Percentiles rank a stretch among this genome's conserved stretches.
phyloP scores from a whole-genome alignment of 1,140 invertebrate genomes.

The Pseudachorutes palmiensis region DNA sequence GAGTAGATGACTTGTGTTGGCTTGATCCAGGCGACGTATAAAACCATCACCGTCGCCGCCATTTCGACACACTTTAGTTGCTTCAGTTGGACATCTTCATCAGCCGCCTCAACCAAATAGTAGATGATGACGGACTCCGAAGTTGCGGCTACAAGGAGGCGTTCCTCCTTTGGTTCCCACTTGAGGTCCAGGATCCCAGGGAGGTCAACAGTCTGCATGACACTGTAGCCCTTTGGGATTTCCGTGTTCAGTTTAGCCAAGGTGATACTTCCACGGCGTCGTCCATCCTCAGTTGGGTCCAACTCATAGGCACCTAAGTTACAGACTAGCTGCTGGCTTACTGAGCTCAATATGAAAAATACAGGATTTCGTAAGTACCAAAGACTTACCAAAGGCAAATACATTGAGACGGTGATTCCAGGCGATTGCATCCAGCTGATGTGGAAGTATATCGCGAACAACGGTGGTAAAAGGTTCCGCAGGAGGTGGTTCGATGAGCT shows the following conservation, averaged over 20 bases:
- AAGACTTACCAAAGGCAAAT: conserved; percentile 30
- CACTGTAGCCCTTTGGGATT: background rate
- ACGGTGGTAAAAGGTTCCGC: conserved; percentile 9
- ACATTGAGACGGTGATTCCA: conserved; percentile 29
- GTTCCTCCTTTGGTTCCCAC: conserved; percentile 25
- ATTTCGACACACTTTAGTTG: background rate
- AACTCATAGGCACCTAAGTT: conserved; percentile 32
- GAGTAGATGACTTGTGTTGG: conserved; percentile 18
- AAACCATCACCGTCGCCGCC: conserved; percentile 16
- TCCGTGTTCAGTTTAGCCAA: conserved; percentile 16
- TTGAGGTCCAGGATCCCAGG: conserved; percentile 32
- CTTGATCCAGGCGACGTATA: conserved; percentile 33
- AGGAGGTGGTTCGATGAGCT: background rate
- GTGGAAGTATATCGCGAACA: conserved; percentile 18
- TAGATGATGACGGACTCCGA: conserved; percentile 21
- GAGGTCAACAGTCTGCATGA: conserved; percentile 9
- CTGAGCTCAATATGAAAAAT: no score
- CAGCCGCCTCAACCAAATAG: background rate
- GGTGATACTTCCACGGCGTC: conserved; percentile 23
- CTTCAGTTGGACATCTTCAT: background rate
- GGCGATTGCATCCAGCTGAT: conserved; percentile 32
- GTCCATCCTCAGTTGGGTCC: conserved; percentile 9
- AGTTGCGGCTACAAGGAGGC: conserved; percentile 24
- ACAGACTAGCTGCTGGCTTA: no score
- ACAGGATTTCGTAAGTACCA: no score